Evolutionary conservation across 2,797 vertebrate genomes (phyloP), one percentile per base, ranked within the genome.

Genomic region (Ctenopoma kingsleyae): DNA sequence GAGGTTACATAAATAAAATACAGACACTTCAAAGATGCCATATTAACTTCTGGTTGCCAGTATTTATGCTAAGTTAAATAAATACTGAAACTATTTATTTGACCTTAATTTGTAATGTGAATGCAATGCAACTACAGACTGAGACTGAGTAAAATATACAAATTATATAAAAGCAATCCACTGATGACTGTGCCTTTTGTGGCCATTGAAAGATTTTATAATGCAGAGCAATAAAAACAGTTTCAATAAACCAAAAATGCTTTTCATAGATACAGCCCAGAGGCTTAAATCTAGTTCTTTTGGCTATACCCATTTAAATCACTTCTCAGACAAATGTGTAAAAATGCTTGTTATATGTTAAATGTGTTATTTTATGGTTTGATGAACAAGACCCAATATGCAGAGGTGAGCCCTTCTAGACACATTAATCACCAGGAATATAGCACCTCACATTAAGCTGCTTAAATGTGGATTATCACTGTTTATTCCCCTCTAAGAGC

Each of bases 401-500:
- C 51, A 62, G 74, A 74, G 86, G 90, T 90, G 88, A 91, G 88
- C 86, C 78, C 71, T 81, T 75, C 76, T 74, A 84, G 87, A 88
- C 90, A 83, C 76, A 89, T 91, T 92, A 87, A 92, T 91, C 87
- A 91, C 76, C 76, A 82, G 81, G 78, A 85, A 81, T 89, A 78
- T 91, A 89, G 83, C 86, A 89, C 88, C 90, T 91, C 91, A 87
- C 85, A 91, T 90, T 91, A 92, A 91, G 89, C 90, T 83, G 85
- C 87, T 89, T 87, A 87, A 87, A 91, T 43, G 44, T 80, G 89
- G 90, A 91, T 89, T 89, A 89, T 86, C 81, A 85, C 86, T 85
- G 81, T 92, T 91, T 90, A 90, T 92, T 90, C 85, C 83, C 81
- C 74, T 78, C 66, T 86, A 84, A 83, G 77, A 84, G 79, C 67